These are phyloP conservation scores for Zoanthus sansibaricus DNA, from an alignment of 92 coral and sea anemone genomes.

Conservation along the genomic window DNA sequence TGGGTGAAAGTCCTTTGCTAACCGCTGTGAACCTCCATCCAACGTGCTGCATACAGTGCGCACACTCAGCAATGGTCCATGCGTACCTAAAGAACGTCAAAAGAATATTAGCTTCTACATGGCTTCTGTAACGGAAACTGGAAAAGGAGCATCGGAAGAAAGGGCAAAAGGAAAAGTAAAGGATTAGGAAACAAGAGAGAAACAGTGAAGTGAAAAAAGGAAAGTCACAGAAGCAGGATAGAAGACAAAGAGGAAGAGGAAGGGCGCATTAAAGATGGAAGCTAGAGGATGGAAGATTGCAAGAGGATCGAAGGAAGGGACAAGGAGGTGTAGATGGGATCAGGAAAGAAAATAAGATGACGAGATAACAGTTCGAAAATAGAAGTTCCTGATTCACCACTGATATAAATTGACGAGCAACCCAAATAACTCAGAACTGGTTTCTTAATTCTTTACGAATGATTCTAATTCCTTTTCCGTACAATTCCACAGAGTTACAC, in stretches of 20 bases:
- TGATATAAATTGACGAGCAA: too few species aligned
- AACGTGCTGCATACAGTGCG: conserved; percentile 86
- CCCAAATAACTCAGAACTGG: too few species aligned
- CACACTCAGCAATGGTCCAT: conserved; percentile 99
- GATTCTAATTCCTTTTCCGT: too few species aligned
- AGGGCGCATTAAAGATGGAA: neutral
- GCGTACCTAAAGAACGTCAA: conserved; percentile 74
- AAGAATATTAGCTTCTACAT: neutral
- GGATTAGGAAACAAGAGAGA: neutral
- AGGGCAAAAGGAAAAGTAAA: neutral
- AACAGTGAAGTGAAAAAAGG: neutral
- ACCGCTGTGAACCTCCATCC: conserved; percentile 98
- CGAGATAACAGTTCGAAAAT: neutral
- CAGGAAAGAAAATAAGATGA: neutral
- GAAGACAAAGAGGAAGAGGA: neutral
- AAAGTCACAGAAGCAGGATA: neutral
- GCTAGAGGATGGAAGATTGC: neutral
- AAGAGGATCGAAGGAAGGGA: neutral
- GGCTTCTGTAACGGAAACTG: neutral
- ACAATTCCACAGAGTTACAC: too few species aligned
- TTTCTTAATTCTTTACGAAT: too few species aligned
- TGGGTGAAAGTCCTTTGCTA: conserved; percentile 86
- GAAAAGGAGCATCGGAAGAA: neutral
- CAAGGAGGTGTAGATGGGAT: neutral
- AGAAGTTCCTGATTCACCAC: too few species aligned